Evolutionary conservation across 2,888 invertebrate species (phyloP).

Genomic region (Cataglyphis rosenhaueri): DNA sequence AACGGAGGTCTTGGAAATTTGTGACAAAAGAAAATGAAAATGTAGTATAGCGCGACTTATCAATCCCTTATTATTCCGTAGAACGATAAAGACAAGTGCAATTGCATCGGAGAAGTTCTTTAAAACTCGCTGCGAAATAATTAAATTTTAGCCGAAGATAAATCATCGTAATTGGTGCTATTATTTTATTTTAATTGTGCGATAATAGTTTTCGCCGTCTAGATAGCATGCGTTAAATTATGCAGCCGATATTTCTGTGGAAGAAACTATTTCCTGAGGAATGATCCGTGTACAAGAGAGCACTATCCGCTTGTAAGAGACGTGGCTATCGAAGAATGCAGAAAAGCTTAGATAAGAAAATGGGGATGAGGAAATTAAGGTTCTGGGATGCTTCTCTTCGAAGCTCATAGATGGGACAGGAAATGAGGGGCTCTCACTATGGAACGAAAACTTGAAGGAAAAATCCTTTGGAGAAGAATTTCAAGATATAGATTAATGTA

Average conservation of each 20-base stretch:
- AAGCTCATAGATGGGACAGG: conserved; percentile 39
- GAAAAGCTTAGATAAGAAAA: conserved; percentile 42
- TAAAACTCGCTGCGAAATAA: conserved; percentile 12
- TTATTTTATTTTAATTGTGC: not conserved
- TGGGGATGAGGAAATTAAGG: conserved; percentile 44
- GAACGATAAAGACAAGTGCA: conserved; percentile 69
- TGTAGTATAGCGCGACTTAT: conserved; percentile 70
- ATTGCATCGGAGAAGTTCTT: not conserved
- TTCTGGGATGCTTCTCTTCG: conserved; percentile 27
- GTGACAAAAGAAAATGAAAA: conserved; percentile 78
- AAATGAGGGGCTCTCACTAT: conserved; percentile 30
- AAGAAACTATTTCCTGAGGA: not conserved
- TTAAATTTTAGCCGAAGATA: not conserved
- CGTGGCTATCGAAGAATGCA: conserved; percentile 15
- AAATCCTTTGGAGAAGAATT: conserved; percentile 21
- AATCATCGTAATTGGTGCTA: not conserved
- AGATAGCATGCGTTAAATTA: not conserved
- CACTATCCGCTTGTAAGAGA: not conserved
- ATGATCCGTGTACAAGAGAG: not conserved
- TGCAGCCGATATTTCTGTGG: not conserved
- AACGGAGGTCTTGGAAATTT: conserved; percentile 63
- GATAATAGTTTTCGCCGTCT: not conserved
- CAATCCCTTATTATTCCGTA: conserved; percentile 76
- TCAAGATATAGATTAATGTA: conserved; percentile 26
- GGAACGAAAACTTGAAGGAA: conserved; percentile 25